These are phyloP conservation scores for Ectemnius cavifrons DNA, from an alignment of 2,888 invertebrate genomes.

Conservation along the genomic window DNA sequence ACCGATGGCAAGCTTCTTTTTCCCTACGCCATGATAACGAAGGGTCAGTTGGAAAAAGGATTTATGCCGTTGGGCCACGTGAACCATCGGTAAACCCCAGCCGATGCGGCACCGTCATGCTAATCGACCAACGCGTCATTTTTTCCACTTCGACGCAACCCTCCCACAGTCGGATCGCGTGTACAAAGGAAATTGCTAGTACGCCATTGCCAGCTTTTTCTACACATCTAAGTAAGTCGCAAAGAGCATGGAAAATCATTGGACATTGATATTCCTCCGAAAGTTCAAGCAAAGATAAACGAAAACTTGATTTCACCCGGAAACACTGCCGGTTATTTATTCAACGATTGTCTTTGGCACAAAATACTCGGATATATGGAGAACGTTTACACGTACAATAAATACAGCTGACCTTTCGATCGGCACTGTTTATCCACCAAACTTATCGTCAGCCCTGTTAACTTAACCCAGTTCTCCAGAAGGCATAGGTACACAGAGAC, in stretches of 20 bases:
- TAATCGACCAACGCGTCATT: conserved; percentile 19
- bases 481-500: not conserved
- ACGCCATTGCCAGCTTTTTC: not conserved
- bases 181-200: not conserved
- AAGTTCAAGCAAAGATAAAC: too few species aligned
- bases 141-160: not conserved
- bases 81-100: conserved; percentile 15
- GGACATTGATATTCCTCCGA: too few species aligned
- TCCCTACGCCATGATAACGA: conserved; percentile 5
- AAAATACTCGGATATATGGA: too few species aligned
- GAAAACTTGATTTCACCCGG: too few species aligned
- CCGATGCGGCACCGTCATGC: conserved; percentile 29
- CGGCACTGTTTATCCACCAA: conserved; percentile 31
- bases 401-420: conserved; percentile 14
- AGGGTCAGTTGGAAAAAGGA: conserved; percentile 13
- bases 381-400: too few species aligned
- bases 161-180: not conserved
- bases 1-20: conserved; percentile 11
- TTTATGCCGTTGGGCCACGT: conserved; percentile 25
- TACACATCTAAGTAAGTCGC: not conserved
- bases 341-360: too few species aligned
- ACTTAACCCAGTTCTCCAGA: conserved; percentile 33
- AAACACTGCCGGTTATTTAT: too few species aligned
- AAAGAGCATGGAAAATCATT: not conserved
- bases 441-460: conserved; percentile 37